Evolutionary conservation across 2,888 invertebrate species (phyloP).

Genomic region (Ichneumoninae sp.): DNA sequence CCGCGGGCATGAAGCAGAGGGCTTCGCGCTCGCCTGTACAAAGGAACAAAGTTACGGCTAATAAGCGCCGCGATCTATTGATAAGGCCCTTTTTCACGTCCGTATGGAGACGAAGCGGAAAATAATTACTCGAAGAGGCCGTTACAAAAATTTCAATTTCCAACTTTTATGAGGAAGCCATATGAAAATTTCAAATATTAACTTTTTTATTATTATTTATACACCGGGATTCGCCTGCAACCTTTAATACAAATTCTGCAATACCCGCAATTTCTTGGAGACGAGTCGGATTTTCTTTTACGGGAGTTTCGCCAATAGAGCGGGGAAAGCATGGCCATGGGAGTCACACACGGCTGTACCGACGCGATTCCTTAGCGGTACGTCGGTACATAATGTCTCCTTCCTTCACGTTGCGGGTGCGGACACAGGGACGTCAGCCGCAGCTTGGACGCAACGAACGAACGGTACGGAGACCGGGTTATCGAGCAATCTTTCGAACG

Average conservation of each 20-base stretch:
- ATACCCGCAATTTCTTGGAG: background rate
- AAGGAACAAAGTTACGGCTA: too few relatives aligned
- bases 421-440: background rate
- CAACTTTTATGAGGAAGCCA: too few relatives aligned
- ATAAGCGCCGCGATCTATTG: too few relatives aligned
- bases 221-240: background rate
- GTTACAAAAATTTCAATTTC: too few relatives aligned
- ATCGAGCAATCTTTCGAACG: slow-evolving; percentile 74
- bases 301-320: slow-evolving; percentile 76
- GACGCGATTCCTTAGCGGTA: background rate
- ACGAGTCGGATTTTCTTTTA: slow-evolving; percentile 70
- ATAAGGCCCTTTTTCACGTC: too few relatives aligned
- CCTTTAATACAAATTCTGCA: background rate
- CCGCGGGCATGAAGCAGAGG: too few relatives aligned
- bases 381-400: slow-evolving; percentile 23
- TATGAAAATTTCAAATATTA: too few relatives aligned
- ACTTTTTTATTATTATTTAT: too few relatives aligned
- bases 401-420: slow-evolving; percentile 24
- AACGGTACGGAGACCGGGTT: slow-evolving; percentile 65
- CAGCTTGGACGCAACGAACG: slow-evolving; percentile 61
- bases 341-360: background rate
- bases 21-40: too few relatives aligned
- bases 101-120: too few relatives aligned
- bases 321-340: slow-evolving; percentile 38
- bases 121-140: too few relatives aligned